phyloP scores from a whole-genome alignment of 2,113 vertebrate genomes.

The Nestor notabilis region DNA sequence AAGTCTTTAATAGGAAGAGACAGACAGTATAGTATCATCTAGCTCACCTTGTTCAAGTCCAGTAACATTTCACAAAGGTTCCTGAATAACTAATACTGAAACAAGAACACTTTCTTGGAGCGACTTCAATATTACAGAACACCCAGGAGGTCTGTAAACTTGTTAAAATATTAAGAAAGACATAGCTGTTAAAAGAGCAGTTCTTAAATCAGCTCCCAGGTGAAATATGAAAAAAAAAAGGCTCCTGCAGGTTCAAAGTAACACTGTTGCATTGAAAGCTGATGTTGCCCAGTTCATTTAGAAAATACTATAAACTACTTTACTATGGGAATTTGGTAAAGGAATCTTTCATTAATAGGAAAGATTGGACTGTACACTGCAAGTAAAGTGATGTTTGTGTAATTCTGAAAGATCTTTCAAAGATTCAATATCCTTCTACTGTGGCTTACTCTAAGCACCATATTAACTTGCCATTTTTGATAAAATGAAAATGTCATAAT shows the following conservation, averaged over 20 bases:
- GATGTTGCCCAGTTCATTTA: conserved; percentile 53
- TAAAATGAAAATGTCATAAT: conserved; percentile 17
- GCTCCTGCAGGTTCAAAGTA: conserved; percentile 23
- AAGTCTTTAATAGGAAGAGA: not conserved
- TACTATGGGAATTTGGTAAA: conserved; percentile 67
- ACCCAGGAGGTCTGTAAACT: conserved; percentile 49
- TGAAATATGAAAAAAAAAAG: conserved; percentile 44
- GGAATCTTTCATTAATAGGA: conserved; percentile 69
- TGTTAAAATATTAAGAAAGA: conserved; percentile 72
- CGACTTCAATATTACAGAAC: not conserved
- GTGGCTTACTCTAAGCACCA: conserved; percentile 5
- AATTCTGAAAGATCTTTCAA: conserved; percentile 65
- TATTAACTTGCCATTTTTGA: conserved; percentile 33
- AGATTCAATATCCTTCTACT: conserved; percentile 49
- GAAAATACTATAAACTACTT: conserved; percentile 66
- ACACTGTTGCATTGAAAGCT: conserved; percentile 58
- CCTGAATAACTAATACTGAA: not conserved
- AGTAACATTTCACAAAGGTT: not conserved
- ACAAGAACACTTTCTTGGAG: conserved; percentile 22
- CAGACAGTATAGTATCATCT: not conserved
- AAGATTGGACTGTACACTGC: conserved; percentile 48
- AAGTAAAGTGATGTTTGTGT: conserved; percentile 68
- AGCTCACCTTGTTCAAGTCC: not conserved
- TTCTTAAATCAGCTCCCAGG: conserved; percentile 61
- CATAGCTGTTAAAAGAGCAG: conserved; percentile 59